Evolutionary conservation across 2,797 vertebrate genomes (phyloP).

Genomic region (Spheniscus humboldti): DNA sequence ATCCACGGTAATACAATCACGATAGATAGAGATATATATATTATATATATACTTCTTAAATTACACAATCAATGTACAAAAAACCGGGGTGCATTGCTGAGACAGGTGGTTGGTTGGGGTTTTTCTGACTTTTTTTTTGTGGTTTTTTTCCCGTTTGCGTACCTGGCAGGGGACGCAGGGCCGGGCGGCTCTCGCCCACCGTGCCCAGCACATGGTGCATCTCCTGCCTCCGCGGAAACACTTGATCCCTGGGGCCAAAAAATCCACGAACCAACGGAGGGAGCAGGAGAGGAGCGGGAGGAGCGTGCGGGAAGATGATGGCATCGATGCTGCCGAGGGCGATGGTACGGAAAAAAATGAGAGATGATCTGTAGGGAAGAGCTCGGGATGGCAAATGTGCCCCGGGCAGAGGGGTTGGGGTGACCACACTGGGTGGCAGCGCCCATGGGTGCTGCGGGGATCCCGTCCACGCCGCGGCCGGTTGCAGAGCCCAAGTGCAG

Average conservation of each 20-base stretch:
- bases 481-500: not conserved
- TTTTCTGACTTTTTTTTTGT: conserved; percentile 2
- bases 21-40: conserved; percentile 58
- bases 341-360: not conserved
- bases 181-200: not conserved
- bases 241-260: conserved; percentile 48
- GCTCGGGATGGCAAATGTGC: not conserved
- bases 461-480: rapidly evolving
- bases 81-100: conserved; percentile 76
- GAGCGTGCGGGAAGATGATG: not conserved
- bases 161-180: not conserved
- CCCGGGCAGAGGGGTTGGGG: not conserved
- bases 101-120: conserved; percentile 59
- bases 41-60: conserved; percentile 78
- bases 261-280: not conserved
- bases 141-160: not conserved
- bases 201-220: conserved; percentile 11
- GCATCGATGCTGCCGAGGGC: not conserved
- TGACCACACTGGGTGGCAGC: not conserved
- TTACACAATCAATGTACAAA: conserved; percentile 78
- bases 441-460: not conserved
- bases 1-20: conserved; percentile 71
- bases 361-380: not conserved
- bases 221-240: conserved; percentile 51
- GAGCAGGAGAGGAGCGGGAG: not conserved